Evolutionary conservation across 2,113 vertebrate genomes (phyloP).

Genomic region (pig (Sus scrofa)): T2T-Sscrofa CM000828.6:64429001-64429500

Average conservation of each 20-base stretch:
- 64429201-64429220: background rate
- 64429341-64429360: background rate
- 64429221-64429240: background rate
- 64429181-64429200: background rate
- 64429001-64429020: background rate
- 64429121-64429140: background rate
- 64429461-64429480: background rate
- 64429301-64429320: background rate
- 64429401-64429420: background rate
- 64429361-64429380: background rate
- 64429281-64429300: background rate
- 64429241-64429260: background rate
- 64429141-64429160: background rate
- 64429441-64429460: background rate
- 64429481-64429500: background rate
- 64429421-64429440: rapidly evolving
- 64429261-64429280: background rate
- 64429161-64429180: background rate
- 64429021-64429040: background rate
- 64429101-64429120: background rate
- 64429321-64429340: background rate
- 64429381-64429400: background rate
- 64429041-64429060: background rate
- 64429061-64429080: background rate
- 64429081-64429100: background rate